A percentile compares a stretch with the other conserved stretches of the same genome.
These are phyloP conservation scores for Gonocerus acuteangulatus DNA, from an alignment of 2,888 invertebrate genomes.

Conservation along the genomic window DNA sequence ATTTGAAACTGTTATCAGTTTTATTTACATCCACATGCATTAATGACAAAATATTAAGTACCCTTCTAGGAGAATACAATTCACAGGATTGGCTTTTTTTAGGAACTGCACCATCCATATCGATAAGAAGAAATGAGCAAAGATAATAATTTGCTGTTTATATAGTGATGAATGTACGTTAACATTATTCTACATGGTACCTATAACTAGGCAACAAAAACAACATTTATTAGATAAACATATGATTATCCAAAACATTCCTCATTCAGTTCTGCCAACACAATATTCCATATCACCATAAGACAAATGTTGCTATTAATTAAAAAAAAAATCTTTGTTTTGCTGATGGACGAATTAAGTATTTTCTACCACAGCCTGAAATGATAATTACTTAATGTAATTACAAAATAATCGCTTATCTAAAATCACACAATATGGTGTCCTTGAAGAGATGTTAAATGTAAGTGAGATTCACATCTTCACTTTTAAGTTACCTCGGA, in stretches of 20 bases:
- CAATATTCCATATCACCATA: background rate
- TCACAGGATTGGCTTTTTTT: conserved; percentile 24
- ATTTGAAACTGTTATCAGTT: background rate
- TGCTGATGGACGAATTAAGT: too few relatives aligned
- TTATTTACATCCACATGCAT: background rate
- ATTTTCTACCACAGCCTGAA: too few relatives aligned
- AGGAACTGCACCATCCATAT: background rate
- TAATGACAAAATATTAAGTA: background rate
- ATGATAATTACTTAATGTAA: too few relatives aligned
- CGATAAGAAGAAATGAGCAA: background rate
- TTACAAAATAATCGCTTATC: too few relatives aligned
- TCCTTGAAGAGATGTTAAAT: too few relatives aligned
- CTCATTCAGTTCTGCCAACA: conserved; percentile 4
- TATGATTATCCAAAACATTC: conserved; percentile 15
- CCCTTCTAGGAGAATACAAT: conserved; percentile 4
- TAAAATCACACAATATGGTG: too few relatives aligned
- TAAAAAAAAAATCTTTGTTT: too few relatives aligned
- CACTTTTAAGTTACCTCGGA: too few relatives aligned
- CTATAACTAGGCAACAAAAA: conserved; percentile 6
- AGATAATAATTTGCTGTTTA: background rate
- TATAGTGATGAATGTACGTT: conserved; percentile 1
- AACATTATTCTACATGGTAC: conserved; percentile 19
- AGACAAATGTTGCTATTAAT: too few relatives aligned
- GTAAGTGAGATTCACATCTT: too few relatives aligned
- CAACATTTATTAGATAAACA: conserved; percentile 5